Conservation (phyloP, 53 echinoderm and acorn worm species). For the Echinarachnius parma region DNA sequence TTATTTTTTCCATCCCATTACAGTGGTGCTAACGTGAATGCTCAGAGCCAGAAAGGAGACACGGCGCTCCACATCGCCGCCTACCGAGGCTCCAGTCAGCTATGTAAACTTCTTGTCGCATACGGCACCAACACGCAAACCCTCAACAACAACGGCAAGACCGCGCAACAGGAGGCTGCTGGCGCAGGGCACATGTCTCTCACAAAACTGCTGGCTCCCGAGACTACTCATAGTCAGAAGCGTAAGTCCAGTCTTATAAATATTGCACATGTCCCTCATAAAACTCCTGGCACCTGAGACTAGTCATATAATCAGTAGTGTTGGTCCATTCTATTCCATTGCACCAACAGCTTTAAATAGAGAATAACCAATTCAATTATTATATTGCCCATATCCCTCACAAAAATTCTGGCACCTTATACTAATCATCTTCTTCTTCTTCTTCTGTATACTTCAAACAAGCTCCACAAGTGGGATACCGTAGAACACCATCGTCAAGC, state of each 20-base stretch:
- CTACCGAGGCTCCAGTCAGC: conserved; percentile 52
- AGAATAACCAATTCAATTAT: no score
- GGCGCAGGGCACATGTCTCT: conserved; percentile 48
- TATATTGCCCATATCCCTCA: no score
- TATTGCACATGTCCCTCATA: not conserved
- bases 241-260: not conserved
- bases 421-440: no score
- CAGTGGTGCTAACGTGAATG: conserved; percentile 67
- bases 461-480: no score
- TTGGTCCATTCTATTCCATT: no score
- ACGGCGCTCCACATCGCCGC: conserved; percentile 75
- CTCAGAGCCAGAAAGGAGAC: conserved; percentile 72
- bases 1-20: no score
- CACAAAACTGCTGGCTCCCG: conserved; percentile 50
- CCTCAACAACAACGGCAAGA: conserved; percentile 72
- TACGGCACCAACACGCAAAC: conserved; percentile 49
- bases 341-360: no score
- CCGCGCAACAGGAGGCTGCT: conserved; percentile 64
- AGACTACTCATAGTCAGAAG: conserved; percentile 20
- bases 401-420: no score
- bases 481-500: no score
- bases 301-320: not conserved
- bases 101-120: conserved; percentile 56
- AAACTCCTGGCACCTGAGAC: not conserved
- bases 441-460: no score